Base-by-base conservation (phyloP, 2,797 vertebrate species). In the Arnoldichthys spilopterus region DNA sequence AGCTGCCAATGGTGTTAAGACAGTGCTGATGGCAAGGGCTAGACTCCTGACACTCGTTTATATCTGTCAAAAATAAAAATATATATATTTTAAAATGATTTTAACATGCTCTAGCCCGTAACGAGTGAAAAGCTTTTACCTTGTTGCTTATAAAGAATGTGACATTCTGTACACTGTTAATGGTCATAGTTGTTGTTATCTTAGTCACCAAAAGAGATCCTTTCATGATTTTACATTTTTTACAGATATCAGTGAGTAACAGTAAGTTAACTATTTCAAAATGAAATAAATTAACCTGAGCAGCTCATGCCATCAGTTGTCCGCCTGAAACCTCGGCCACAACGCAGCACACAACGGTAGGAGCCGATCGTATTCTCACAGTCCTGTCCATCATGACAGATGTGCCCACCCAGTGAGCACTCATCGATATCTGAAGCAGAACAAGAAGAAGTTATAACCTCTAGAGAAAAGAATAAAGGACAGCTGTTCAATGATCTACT, bases 1-100 rank as follows among this genome's bases (percentile, higher is more conserved):
- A 99, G 82, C 97, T 97, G 56, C 98, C 98, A 54, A 99, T 91
- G 6, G 93, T 96, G 83, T 99, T 99, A 77, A 97, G 92, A 87
- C 97, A 99, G 49, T 86, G 95, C 26, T 99, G 98, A 74, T 98
- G 95, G 80, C 98, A 99, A 5, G 93, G 94, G 77, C 90, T 95
- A 22, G 94, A 92, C 82, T 98, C 97, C 86, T 96, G 95, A 79
- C 98, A 99, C 90, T 99, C 98, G 0, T 99, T 97, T 73, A 99
- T 74, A 82, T 99, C 98, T 99, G 90, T 84, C 34, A 62, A 82
- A 70, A 51, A 72, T 63, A 24, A 51, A 74, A 32, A 62, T 4
- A 28, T 34, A n/a, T n/a, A 37, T 13, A 13, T 16, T 47, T 47
- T 13, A 13, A 0, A 47, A 47, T 3, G 13, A 32, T 8, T 58